Evolutionary conservation across 2,113 vertebrate species (phyloP).

Genomic region (Puffinus mauretanicus): DNA sequence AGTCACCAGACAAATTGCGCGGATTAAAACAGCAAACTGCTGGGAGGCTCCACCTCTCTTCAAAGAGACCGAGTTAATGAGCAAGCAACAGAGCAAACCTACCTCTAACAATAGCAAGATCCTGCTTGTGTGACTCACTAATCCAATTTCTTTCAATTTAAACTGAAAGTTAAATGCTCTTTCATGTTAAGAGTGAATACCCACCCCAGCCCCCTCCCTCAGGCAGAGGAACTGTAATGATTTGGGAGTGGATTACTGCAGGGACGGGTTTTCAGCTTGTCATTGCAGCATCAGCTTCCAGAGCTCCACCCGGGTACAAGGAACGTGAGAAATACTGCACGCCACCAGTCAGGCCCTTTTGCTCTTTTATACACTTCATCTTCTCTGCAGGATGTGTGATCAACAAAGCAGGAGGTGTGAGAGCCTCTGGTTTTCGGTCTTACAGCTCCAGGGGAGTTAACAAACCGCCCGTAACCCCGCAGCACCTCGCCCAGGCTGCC

Average conservation of each 20-base stretch:
- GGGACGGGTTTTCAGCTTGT: not conserved
- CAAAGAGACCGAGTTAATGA: not conserved
- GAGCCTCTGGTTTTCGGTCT: not conserved
- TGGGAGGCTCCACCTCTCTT: not conserved
- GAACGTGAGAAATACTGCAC: not conserved
- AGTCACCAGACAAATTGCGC: not conserved
- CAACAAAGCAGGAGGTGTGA: not conserved
- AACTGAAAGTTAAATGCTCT: not conserved
- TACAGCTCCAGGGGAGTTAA: not conserved
- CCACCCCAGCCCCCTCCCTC: not conserved
- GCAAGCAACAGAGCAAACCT: not conserved
- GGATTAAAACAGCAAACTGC: not conserved
- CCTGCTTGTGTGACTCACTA: not conserved
- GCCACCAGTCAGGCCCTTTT: not conserved
- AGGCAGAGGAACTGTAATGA: not conserved
- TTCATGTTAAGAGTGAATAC: not conserved
- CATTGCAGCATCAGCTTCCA: not conserved
- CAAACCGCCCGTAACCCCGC: fast-evolving
- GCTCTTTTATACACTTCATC: not conserved
- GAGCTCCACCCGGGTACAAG: not conserved
- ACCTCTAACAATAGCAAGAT: not conserved
- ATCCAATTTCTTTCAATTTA: not conserved
- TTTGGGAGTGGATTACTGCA: not conserved
- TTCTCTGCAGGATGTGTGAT: not conserved
- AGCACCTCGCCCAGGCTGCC: fast-evolving